Conservation (phyloP, 2,797 vertebrate genomes). For the Pogonophryne albipinna region DNA sequence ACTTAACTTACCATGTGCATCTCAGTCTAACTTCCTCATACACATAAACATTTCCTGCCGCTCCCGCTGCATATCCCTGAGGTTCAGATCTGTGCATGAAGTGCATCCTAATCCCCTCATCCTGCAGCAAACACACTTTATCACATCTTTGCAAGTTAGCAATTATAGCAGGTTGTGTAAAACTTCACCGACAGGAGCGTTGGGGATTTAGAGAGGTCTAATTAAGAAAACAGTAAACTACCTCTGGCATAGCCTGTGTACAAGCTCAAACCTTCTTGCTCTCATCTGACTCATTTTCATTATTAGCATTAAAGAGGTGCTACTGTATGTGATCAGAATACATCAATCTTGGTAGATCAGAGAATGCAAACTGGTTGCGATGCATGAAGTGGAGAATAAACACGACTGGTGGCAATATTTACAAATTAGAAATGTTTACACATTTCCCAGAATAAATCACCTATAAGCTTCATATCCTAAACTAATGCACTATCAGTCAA, state of each 20-base stretch:
- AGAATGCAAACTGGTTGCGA: conserved; percentile 34
- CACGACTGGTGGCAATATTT: conserved; percentile 6
- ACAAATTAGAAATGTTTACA: conserved; percentile 4
- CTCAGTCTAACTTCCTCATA: conserved; percentile 42
- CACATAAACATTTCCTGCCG: conserved; percentile 54
- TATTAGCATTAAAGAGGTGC: conserved; percentile 47
- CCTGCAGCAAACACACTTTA: conserved; percentile 72
- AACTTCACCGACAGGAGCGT: conserved; percentile 67
- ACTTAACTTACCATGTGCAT: conserved; percentile 47
- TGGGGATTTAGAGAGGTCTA: conserved; percentile 77
- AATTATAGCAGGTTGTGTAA: conserved; percentile 74
- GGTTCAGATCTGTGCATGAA: conserved; percentile 55
- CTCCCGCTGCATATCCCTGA: conserved; percentile 27
- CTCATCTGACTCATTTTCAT: conserved; percentile 58
- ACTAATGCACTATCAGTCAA: neutral
- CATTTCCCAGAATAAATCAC: neutral
- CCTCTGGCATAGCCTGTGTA: conserved; percentile 53
- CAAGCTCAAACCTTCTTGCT: conserved; percentile 29
- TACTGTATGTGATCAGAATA: conserved; percentile 54
- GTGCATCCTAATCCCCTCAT: conserved; percentile 70
- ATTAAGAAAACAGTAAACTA: conserved; percentile 81
- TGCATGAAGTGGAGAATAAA: conserved; percentile 15
- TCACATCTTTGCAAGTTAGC: conserved; percentile 72
- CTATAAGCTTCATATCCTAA: neutral
- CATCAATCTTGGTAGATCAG: conserved; percentile 34